Evolutionary conservation across 2,113 vertebrate genomes (phyloP).

Genomic region (Myotis davidii): DNA sequence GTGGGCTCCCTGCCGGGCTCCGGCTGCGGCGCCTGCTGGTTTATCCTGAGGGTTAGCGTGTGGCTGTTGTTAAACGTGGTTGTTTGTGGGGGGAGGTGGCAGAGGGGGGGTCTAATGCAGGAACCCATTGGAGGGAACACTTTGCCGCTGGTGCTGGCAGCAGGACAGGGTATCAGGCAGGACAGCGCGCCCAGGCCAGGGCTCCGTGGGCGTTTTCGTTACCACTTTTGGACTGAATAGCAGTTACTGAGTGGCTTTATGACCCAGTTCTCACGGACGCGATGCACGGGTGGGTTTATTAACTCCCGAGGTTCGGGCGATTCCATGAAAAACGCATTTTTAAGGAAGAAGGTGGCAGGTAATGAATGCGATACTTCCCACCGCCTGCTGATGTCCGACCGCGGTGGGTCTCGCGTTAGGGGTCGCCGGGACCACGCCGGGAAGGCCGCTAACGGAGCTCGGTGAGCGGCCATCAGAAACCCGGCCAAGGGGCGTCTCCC

Average conservation of each 20-base stretch:
- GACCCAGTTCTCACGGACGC: not conserved
- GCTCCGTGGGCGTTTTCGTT: not conserved
- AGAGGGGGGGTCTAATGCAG: not conserved
- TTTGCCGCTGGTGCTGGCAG: not conserved
- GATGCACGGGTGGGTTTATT: slow-evolving; percentile 43
- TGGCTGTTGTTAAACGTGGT: not conserved
- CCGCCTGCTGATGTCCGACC: not conserved
- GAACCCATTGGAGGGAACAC: not conserved
- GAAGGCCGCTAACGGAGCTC: slow-evolving; percentile 22
- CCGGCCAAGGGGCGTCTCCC: slow-evolving; percentile 49
- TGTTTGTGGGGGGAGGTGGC: not conserved
- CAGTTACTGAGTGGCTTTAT: not conserved
- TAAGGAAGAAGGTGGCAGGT: slow-evolving; percentile 45
- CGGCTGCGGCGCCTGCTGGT: not conserved
- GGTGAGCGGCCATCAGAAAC: not conserved
- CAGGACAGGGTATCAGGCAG: not conserved
- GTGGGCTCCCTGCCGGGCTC: not conserved
- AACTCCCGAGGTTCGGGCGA: slow-evolving; percentile 62
- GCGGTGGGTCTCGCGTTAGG: not conserved
- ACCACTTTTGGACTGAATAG: not conserved
- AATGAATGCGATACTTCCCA: slow-evolving; percentile 74
- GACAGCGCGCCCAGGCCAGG: not conserved
- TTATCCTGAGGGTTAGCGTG: not conserved
- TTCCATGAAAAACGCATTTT: slow-evolving; percentile 79
- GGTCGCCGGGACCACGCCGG: slow-evolving; percentile 1